Percentiles rank a stretch among this genome's conserved stretches.
Evolutionary conservation across 2,113 vertebrate genomes (phyloP).

Genomic region (Lophotis ruficrista): DNA sequence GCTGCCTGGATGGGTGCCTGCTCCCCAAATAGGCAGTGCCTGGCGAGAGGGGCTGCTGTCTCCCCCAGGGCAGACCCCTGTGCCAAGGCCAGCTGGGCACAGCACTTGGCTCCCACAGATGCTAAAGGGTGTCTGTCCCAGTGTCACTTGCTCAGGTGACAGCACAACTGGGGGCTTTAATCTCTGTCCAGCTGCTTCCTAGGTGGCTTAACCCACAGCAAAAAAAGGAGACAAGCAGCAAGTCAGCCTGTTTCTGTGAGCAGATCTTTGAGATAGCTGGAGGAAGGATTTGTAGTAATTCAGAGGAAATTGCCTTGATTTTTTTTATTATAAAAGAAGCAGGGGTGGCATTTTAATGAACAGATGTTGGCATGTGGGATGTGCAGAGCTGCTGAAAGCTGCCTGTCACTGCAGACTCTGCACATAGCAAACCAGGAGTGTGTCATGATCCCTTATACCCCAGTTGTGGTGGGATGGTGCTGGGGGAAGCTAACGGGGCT

Average conservation of each 20-base stretch:
- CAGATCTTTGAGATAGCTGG: not conserved
- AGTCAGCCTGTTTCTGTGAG: not conserved
- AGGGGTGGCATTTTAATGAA: accelerated
- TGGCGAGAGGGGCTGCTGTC: not conserved
- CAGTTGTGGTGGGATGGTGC: accelerated
- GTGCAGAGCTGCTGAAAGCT: not conserved
- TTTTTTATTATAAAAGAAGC: not conserved
- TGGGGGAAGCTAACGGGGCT: not conserved
- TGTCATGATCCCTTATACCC: accelerated
- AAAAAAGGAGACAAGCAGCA: not conserved
- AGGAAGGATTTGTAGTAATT: not conserved
- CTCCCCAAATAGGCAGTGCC: not conserved
- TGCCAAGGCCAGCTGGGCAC: not conserved
- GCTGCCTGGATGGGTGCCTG: not conserved
- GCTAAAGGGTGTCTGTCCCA: accelerated
- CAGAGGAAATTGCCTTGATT: not conserved
- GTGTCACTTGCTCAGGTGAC: not conserved
- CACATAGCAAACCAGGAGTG: accelerated
- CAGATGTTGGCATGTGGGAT: accelerated
- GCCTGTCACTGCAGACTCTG: not conserved
- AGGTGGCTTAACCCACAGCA: not conserved
- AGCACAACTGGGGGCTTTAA: not conserved
- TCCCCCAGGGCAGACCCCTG: not conserved
- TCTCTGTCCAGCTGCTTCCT: not conserved
- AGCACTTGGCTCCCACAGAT: not conserved